Evolutionary conservation across 2,888 invertebrate genomes (phyloP), one percentile per base, ranked within the genome.

Genomic region (Morpho achilles): DNA sequence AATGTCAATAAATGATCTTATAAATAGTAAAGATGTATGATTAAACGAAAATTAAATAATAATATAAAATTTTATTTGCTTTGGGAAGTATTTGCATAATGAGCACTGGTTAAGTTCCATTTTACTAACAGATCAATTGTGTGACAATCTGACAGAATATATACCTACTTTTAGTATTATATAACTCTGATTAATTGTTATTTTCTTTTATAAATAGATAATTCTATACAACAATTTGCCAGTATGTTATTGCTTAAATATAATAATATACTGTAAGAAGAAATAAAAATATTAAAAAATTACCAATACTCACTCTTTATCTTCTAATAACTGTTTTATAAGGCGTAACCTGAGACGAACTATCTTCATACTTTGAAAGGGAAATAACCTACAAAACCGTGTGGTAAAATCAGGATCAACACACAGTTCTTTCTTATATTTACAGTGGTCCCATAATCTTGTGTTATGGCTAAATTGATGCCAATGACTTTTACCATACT

Each of bases 341-440:
- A 95, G 91, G 61, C 92, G 92, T 69, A 97, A 91, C 63, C 96
- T 92, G 70, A 97, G 81, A 61, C 97, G 91, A 32, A 97, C 97
- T 64, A 96, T 92, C 83, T 97, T 97, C 95, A 97, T 95, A 66
- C 95, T 95, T 79, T 97, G 97, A 80, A 97, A 95, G 8, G 97
- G 97, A 81, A 96, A 97, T 68, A 96, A 87, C 76, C 92, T 93
- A 87, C 97, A 97, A 86, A 96, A 94, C 65, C 92, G 93, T 58
- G 93, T 93, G 59, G 96, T 93, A 85, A 97, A 97, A 47, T 92
- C 86, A 65, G 85, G 75, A 77, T 91, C 89, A 74, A 77, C 79
- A 79, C 91, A 91, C 71, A 90, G 73, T 66, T 87, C 84, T 75
- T 82, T 88, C 75, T 84, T 87, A 86, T 82, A 82, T 83, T 92